Conservation (phyloP, 2,888 invertebrate genomes). For the Dyspetes luteomarginatus region DNA sequence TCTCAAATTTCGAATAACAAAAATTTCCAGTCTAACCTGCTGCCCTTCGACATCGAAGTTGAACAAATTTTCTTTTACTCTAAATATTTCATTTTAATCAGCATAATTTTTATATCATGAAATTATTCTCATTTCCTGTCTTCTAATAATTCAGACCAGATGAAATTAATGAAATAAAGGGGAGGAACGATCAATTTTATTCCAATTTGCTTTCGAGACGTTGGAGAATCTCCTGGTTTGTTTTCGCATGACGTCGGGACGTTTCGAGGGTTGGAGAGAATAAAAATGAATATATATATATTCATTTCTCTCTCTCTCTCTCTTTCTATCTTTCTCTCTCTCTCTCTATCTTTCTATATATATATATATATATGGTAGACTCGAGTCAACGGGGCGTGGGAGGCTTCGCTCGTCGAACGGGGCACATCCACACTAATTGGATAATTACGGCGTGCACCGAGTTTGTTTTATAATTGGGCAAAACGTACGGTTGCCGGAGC, state of each 20-base stretch:
- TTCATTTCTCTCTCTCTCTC: too few relatives aligned
- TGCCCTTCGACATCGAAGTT: too few relatives aligned
- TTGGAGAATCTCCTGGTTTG: conserved; percentile 47
- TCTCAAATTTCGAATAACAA: too few relatives aligned
- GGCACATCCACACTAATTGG: conserved; percentile 82
- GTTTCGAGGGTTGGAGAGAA: conserved; percentile 43
- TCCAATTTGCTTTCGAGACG: conserved; percentile 43
- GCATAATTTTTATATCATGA: too few relatives aligned
- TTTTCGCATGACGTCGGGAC: conserved; percentile 58
- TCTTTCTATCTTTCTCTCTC: too few relatives aligned
- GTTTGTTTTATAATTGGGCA: conserved; percentile 83
- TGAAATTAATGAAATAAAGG: not conserved
- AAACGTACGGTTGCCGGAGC: conserved; percentile 75
- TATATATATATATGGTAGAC: conserved; percentile 6
- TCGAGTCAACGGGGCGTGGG: conserved; percentile 47
- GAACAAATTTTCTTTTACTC: too few relatives aligned
- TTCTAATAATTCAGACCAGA: too few relatives aligned
- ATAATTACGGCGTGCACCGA: conserved; percentile 82
- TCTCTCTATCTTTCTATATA: too few relatives aligned
- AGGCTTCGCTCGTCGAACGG: conserved; percentile 63
- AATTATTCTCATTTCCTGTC: too few relatives aligned
- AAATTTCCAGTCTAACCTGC: too few relatives aligned
- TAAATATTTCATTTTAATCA: too few relatives aligned
- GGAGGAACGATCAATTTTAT: conserved; percentile 51
- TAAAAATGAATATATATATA: conserved; percentile 18